Evolutionary conservation across 2,113 vertebrate genomes (phyloP).

Genomic region (Bubo scandiacus): DNA sequence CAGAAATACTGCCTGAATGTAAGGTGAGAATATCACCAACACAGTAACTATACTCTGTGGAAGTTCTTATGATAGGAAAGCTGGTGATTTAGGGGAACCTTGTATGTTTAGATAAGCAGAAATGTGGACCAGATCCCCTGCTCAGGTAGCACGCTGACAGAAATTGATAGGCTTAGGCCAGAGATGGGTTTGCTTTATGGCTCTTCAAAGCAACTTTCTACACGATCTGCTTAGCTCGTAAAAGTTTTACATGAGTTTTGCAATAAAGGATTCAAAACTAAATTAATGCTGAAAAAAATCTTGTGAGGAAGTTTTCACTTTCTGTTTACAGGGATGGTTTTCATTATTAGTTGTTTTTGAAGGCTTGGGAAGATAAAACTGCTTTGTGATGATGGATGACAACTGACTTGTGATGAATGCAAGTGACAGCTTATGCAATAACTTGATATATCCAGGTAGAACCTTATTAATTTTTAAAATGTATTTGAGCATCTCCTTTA

Average conservation of each 20-base stretch:
- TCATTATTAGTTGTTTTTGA: neutral
- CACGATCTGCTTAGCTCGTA: neutral
- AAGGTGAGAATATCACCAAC: neutral
- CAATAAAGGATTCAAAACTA: neutral
- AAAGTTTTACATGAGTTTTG: neutral
- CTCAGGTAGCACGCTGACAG: neutral
- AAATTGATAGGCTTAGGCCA: neutral
- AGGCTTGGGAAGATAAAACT: neutral
- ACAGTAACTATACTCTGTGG: neutral
- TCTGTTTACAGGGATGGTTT: neutral
- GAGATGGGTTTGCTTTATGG: neutral
- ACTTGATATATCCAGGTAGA: neutral
- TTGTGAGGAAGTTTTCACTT: neutral
- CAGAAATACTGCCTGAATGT: neutral
- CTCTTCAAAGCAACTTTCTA: neutral
- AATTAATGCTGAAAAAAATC: neutral
- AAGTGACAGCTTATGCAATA: neutral
- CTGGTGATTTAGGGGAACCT: neutral
- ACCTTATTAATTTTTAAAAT: neutral
- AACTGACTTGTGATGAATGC: neutral
- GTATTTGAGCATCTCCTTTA: neutral
- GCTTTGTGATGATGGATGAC: neutral
- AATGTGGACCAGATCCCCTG: neutral
- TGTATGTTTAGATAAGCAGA: neutral
- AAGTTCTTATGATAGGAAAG: neutral